Percentiles rank a stretch among this genome's conserved stretches.
Evolutionary conservation across 2,888 invertebrate genomes (phyloP).

Genomic region (Drosophila neutralis): DNA sequence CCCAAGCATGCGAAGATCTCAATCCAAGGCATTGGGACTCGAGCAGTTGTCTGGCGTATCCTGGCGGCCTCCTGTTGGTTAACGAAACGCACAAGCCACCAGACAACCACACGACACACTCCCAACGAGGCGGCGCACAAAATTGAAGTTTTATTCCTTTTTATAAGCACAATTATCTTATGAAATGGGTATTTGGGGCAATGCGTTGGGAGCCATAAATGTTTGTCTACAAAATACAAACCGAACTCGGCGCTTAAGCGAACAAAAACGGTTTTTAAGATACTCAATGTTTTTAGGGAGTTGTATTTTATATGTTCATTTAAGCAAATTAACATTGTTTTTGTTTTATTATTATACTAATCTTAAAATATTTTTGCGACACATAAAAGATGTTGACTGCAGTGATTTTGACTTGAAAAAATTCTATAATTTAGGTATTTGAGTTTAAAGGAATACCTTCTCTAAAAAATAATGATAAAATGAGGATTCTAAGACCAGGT

Average conservation of each 20-base stretch:
- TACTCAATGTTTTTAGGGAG: not conserved
- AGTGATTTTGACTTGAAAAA: not conserved
- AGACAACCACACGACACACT: constrained; percentile 43
- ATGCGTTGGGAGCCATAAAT: constrained; percentile 21
- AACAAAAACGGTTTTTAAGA: constrained; percentile 9
- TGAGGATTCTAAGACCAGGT: too few relatives aligned
- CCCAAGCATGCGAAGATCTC: constrained; percentile 1
- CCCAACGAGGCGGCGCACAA: constrained; percentile 34
- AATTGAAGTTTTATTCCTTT: constrained; percentile 84
- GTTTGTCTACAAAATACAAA: not conserved
- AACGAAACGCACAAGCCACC: constrained; percentile 26
- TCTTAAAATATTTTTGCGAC: not conserved
- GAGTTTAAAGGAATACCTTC: not conserved
- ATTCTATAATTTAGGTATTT: not conserved
- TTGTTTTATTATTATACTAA: not conserved
- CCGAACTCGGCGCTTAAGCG: not conserved
- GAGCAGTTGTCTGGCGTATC: constrained; percentile 10
- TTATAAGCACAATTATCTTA: constrained; percentile 73
- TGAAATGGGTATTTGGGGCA: constrained; percentile 34
- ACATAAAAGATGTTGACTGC: not conserved
- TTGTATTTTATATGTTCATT: not conserved
- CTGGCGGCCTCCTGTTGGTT: constrained; percentile 19
- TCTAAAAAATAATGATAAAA: too few relatives aligned
- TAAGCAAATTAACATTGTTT: not conserved
- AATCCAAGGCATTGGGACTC: not conserved